Conservation (phyloP, 1,140 invertebrate genomes). For the Adoxophyes honmai region DNA sequence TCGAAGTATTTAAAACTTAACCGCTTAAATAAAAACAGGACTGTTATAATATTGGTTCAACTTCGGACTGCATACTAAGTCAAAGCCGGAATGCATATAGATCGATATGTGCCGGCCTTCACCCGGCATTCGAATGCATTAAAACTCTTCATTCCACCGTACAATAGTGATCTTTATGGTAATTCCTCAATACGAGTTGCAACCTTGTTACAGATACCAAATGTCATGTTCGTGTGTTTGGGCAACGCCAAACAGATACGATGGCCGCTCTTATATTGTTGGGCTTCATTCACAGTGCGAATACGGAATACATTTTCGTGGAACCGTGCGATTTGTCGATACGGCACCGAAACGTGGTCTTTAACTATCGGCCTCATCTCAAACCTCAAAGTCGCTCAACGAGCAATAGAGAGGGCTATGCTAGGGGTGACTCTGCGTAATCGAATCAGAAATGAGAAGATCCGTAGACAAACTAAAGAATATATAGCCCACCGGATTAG, state of each 20-base stretch:
- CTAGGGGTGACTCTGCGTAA: no score
- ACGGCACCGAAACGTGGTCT: no score
- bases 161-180: slow-evolving; percentile 32
- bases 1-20: no score
- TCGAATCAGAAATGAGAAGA: no score
- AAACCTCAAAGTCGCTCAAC: no score
- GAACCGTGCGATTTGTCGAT: no score
- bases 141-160: slow-evolving; percentile 30
- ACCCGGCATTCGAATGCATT: slow-evolving; percentile 38
- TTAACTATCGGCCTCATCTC: no score
- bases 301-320: neutral
- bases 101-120: slow-evolving; percentile 32
- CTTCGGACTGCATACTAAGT: slow-evolving; percentile 46
- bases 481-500: no score
- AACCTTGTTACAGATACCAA: slow-evolving; percentile 54
- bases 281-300: neutral
- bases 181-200: slow-evolving; percentile 40
- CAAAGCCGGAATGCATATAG: slow-evolving; percentile 26
- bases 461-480: no score
- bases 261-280: neutral
- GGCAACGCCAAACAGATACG: slow-evolving; percentile 26
- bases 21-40: no score
- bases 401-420: no score
- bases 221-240: slow-evolving; percentile 49
- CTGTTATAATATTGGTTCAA: slow-evolving; percentile 51